Conservation (phyloP, 2,797 vertebrate genomes). For the Anguilla obscura region DNA sequence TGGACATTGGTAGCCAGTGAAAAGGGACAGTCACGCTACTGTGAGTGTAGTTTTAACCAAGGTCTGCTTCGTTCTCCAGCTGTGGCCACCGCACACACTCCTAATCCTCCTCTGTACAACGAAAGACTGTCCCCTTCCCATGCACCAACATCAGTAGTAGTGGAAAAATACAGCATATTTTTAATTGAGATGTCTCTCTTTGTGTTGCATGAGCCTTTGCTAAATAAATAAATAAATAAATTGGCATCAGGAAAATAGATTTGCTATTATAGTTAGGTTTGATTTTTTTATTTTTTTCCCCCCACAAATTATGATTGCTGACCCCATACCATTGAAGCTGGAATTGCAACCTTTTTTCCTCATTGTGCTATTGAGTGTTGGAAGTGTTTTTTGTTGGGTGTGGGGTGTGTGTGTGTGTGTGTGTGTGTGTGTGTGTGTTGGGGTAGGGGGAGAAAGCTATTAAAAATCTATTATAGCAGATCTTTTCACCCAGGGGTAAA, state of each 20-base stretch:
- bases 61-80: neutral
- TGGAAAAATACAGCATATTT: slow-evolving; percentile 24
- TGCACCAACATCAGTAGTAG: slow-evolving; percentile 43
- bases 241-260: slow-evolving; percentile 44
- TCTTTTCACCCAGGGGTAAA: slow-evolving; percentile 70
- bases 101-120: neutral
- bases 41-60: slow-evolving; percentile 71
- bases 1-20: slow-evolving; percentile 92
- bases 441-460: slow-evolving; percentile 57
- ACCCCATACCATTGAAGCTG: slow-evolving; percentile 60
- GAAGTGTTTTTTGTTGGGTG: slow-evolving; percentile 57
- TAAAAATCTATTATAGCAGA: slow-evolving; percentile 72
- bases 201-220: slow-evolving; percentile 44
- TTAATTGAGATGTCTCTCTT: slow-evolving; percentile 44
- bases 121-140: slow-evolving; percentile 31
- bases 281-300: slow-evolving; percentile 41
- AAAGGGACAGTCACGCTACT: slow-evolving; percentile 95
- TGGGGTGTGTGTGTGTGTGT: neutral
- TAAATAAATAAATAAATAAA: slow-evolving; percentile 32
- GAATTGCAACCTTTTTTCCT: slow-evolving; percentile 56
- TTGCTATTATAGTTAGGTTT: slow-evolving; percentile 48
- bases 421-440: neutral
- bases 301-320: slow-evolving; percentile 62
- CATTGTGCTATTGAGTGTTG: slow-evolving; percentile 58
- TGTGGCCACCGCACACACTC: neutral